Conservation (phyloP, 2,797 vertebrate genomes). For the Semotilus atromaculatus region DNA sequence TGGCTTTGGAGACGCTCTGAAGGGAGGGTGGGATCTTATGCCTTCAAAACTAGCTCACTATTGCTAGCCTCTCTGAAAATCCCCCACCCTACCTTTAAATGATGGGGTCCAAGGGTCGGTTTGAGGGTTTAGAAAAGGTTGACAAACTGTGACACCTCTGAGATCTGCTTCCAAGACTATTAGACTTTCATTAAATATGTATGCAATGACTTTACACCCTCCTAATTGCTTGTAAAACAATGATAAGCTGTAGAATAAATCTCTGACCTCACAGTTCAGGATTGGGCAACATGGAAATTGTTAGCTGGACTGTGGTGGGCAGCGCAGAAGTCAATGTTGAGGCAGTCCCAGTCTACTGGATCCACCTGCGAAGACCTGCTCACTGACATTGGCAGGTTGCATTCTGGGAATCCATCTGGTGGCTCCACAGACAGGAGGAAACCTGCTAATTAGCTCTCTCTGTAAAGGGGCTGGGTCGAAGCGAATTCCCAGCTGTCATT, state of each 20-base stretch:
- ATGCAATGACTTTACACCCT: constrained; percentile 16
- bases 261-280: constrained; percentile 4
- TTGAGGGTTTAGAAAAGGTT: neutral
- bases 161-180: neutral
- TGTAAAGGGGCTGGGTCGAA: constrained; percentile 71
- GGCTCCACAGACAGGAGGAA: constrained; percentile 73
- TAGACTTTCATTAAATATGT: constrained; percentile 10
- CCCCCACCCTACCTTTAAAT: too few relatives aligned
- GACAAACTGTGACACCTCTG: neutral
- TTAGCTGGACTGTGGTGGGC: neutral
- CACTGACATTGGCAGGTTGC: constrained; percentile 64
- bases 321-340: constrained; percentile 24
- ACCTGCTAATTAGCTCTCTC: constrained; percentile 79
- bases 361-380: constrained; percentile 70
- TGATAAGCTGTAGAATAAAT: constrained; percentile 18
- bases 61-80: too few relatives aligned
- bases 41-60: too few relatives aligned
- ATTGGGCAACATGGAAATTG: neutral
- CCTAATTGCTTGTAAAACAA: constrained; percentile 39
- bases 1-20: too few relatives aligned
- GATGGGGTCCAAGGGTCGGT: too few relatives aligned
- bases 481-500: constrained; percentile 76
- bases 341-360: constrained; percentile 45
- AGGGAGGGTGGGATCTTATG: too few relatives aligned
- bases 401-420: constrained; percentile 71